These are phyloP conservation scores for Takifugu flavidus DNA, from an alignment of 2,113 vertebrate species.

Conservation along the genomic window DNA sequence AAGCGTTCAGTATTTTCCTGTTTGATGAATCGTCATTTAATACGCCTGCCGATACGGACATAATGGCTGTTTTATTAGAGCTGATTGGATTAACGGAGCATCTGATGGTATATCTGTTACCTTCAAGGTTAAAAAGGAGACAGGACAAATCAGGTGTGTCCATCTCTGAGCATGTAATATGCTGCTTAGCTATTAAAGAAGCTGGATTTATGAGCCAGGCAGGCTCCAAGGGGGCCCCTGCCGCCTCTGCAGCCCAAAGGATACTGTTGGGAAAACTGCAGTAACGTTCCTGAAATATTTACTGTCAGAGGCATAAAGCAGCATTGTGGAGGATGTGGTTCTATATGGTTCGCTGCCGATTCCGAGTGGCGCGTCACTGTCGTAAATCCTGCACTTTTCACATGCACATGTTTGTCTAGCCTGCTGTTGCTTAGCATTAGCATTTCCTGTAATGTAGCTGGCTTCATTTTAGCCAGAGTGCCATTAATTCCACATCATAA, in stretches of 20 bases:
- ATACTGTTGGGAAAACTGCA: too few species aligned
- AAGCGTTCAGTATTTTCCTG: slow-evolving; percentile 39
- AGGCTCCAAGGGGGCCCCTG: not conserved
- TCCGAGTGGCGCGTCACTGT: too few species aligned
- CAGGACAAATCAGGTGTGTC: slow-evolving; percentile 31
- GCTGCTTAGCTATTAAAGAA: slow-evolving; percentile 32
- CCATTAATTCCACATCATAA: too few species aligned
- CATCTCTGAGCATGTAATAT: slow-evolving; percentile 40
- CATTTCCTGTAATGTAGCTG: too few species aligned
- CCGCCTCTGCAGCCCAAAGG: not conserved
- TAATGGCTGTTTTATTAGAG: slow-evolving; percentile 62
- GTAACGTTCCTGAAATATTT: too few species aligned
- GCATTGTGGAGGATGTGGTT: too few species aligned
- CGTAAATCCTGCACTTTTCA: too few species aligned
- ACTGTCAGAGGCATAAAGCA: too few species aligned
- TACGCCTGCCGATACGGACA: slow-evolving; percentile 29
- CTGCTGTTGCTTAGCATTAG: too few species aligned
- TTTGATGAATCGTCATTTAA: slow-evolving; percentile 59
- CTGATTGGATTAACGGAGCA: slow-evolving; percentile 50
- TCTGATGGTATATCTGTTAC: slow-evolving; percentile 36
- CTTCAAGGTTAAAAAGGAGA: slow-evolving; percentile 29
- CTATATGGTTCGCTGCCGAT: too few species aligned
- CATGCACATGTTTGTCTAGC: too few species aligned
- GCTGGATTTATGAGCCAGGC: slow-evolving; percentile 17
- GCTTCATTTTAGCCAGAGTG: too few species aligned